A percentile compares a stretch with the other conserved stretches of the same genome.
These are phyloP conservation scores for Xanthostigma xanthostigma DNA, from an alignment of 2,888 invertebrate species.

Conservation along the genomic window DNA sequence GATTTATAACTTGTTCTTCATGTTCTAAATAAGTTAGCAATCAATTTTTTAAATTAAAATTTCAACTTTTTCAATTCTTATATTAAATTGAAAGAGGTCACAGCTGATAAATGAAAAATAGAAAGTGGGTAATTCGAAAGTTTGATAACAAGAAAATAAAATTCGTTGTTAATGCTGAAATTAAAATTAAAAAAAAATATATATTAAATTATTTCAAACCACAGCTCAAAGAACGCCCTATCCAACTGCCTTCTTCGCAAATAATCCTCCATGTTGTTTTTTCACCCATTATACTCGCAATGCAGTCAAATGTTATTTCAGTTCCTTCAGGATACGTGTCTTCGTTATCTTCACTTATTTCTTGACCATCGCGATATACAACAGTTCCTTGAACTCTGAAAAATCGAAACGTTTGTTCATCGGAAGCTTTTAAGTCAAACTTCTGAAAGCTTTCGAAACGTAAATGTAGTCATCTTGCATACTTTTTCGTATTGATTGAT, in stretches of 20 bases:
- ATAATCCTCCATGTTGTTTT: conserved; percentile 73
- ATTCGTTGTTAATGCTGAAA: neutral
- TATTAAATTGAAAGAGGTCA: neutral
- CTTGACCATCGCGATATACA: conserved; percentile 56
- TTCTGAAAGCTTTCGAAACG: no score
- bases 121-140: neutral
- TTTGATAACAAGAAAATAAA: neutral
- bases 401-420: neutral
- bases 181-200: neutral
- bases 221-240: conserved; percentile 64
- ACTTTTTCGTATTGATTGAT: no score
- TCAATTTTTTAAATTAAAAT: conserved; percentile 22
- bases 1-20: conserved; percentile 16
- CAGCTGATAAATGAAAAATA: neutral
- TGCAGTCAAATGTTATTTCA: conserved; percentile 71
- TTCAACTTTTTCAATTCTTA: neutral
- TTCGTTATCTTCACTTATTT: conserved; percentile 46
- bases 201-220: conserved; percentile 38
- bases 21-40: conserved; percentile 16
- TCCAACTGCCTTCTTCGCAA: conserved; percentile 75
- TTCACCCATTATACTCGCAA: conserved; percentile 66
- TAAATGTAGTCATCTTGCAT: no score
- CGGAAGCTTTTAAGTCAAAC: no score
- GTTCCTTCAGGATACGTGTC: conserved; percentile 66
- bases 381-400: conserved; percentile 61